Conservation (phyloP, 37 sponge, comb jelly and placozoan species). For the Oopsacas minuta region DNA sequence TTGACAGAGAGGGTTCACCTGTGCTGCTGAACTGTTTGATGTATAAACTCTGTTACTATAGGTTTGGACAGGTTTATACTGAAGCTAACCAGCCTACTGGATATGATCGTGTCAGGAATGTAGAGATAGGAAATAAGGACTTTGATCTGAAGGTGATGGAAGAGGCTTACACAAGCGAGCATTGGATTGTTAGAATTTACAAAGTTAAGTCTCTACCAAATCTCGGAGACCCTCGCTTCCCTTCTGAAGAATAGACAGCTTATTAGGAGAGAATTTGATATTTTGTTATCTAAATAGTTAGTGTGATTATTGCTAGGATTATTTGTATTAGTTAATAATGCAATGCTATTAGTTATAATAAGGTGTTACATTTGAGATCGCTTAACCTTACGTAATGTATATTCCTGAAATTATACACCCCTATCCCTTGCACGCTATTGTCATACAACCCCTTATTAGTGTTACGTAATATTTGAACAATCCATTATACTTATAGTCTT, state of each 20-base stretch:
- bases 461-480: no score
- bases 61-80: constrained; percentile 87
- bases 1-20: constrained; percentile 86
- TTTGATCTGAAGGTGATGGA: constrained; percentile 97
- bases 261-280: neutral
- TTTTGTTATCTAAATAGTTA: neutral
- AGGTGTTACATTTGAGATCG: no score
- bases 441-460: no score
- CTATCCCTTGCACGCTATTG: no score
- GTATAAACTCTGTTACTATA: constrained; percentile 99
- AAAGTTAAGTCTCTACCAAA: constrained; percentile 89
- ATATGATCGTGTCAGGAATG: constrained; percentile 92
- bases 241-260: constrained; percentile 1
- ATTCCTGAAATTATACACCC: no score
- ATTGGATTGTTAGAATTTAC: constrained; percentile 97
- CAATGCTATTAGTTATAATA: neutral
- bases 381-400: no score
- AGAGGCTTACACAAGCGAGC: constrained; percentile 99
- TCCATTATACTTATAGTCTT: no score
- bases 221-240: constrained; percentile 37
- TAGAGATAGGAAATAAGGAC: constrained; percentile 97
- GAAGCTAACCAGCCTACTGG: constrained; percentile 87
- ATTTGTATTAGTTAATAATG: neutral
- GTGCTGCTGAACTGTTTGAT: constrained; percentile 89
- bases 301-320: neutral